phyloP scores from a whole-genome alignment of 2,797 vertebrate genomes.

The Takifugu ocellatus region DNA sequence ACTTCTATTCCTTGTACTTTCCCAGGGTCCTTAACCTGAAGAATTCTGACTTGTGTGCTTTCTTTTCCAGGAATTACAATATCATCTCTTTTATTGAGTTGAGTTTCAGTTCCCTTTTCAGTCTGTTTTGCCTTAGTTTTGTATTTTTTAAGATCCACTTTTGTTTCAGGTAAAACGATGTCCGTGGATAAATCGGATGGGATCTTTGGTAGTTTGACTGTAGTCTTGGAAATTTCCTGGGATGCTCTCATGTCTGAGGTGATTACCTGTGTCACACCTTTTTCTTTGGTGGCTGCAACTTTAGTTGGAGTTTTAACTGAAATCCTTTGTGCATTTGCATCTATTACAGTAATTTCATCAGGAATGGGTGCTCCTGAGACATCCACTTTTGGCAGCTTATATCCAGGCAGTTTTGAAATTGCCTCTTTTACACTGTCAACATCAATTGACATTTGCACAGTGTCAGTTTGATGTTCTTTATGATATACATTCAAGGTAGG shows the following conservation, averaged over 20 bases:
- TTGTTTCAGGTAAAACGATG: conserved; percentile 42
- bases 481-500: conserved; percentile 14
- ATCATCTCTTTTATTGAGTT: conserved; percentile 54
- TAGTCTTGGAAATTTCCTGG: conserved; percentile 44
- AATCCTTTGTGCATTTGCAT: conserved; percentile 75
- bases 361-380: conserved; percentile 68
- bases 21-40: background rate
- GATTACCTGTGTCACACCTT: conserved; percentile 35
- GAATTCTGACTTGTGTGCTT: background rate
- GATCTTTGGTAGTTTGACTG: conserved; percentile 61
- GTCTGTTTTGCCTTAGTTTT: conserved; percentile 30
- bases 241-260: conserved; percentile 34
- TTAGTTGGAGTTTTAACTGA: conserved; percentile 71
- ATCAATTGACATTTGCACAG: conserved; percentile 67
- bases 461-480: conserved; percentile 46
- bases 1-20: conserved; percentile 15
- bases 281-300: conserved; percentile 53
- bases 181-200: conserved; percentile 45
- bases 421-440: conserved; percentile 77
- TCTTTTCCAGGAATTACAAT: conserved; percentile 34
- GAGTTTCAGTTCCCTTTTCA: conserved; percentile 41
- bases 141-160: conserved; percentile 35
- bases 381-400: conserved; percentile 75
- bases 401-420: conserved; percentile 76
- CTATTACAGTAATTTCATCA: conserved; percentile 74